A percentile compares a stretch with the other conserved stretches of the same genome.
These are phyloP conservation scores for Alsophila aescularia DNA, from an alignment of 2,888 invertebrate species.

Conservation along the genomic window DNA sequence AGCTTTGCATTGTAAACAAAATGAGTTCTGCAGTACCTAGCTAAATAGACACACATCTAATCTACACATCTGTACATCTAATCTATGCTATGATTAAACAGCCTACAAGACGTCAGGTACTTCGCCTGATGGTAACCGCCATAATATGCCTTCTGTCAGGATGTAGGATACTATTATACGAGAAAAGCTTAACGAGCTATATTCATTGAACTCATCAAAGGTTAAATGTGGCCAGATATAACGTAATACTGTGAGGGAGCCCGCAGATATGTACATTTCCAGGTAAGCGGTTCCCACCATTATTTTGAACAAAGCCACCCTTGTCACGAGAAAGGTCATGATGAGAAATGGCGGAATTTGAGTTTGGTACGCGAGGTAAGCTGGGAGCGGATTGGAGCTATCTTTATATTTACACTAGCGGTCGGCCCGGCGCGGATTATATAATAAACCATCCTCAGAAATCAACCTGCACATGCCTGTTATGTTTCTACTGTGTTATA, in stretches of 20 bases:
- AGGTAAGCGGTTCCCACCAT: conserved; percentile 70
- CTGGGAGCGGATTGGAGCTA: conserved; percentile 25
- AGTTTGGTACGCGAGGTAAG: conserved; percentile 36
- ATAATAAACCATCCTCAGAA: too few relatives aligned
- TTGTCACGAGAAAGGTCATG: conserved; percentile 71
- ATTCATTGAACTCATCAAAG: conserved; percentile 11
- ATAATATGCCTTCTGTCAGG: too few relatives aligned
- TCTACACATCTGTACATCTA: too few relatives aligned
- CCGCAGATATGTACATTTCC: conserved; percentile 64
- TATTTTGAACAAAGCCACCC: conserved; percentile 72
- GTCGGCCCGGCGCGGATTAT: too few relatives aligned
- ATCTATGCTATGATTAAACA: too few relatives aligned
- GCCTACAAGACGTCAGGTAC: too few relatives aligned
- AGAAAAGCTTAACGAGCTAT: background rate
- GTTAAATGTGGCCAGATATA: conserved; percentile 20
- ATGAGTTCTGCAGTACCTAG: too few relatives aligned
- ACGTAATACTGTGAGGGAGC: conserved; percentile 36
- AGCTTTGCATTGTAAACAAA: too few relatives aligned
- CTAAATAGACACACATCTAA: too few relatives aligned
- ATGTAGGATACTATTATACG: background rate
- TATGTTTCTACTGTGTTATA: too few relatives aligned
- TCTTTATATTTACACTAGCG: background rate
- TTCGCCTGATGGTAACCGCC: too few relatives aligned
- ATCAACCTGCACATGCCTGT: too few relatives aligned
- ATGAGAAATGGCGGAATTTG: conserved; percentile 65